Percentiles rank a stretch among this genome's conserved stretches.
phyloP scores from a whole-genome alignment of 92 coral and sea anemone genomes.

The Heliopora coerulea region DNA sequence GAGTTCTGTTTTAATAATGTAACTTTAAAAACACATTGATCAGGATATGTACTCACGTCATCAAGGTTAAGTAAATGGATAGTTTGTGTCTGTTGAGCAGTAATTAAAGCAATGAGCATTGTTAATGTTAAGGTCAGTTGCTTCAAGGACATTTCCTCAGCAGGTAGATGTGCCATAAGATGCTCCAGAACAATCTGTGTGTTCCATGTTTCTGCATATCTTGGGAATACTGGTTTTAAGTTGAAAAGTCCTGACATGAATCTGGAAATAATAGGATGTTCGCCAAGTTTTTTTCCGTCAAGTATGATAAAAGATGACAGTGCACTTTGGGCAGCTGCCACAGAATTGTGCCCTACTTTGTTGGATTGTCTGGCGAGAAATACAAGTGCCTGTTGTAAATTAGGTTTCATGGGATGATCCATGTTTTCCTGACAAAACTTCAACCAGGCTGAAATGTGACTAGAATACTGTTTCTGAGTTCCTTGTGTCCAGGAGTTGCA shows the following conservation, averaged over 20 bases:
- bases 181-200: constrained; percentile 42
- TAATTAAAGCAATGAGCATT: constrained; percentile 50
- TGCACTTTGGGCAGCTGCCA: constrained; percentile 44
- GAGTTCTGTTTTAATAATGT: constrained; percentile 44
- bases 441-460: constrained; percentile 49
- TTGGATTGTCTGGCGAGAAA: constrained; percentile 48
- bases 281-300: constrained; percentile 51
- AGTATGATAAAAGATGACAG: constrained; percentile 45
- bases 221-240: constrained; percentile 46
- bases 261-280: constrained; percentile 51
- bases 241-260: constrained; percentile 57
- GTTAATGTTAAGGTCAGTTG: constrained; percentile 45
- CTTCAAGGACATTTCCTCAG: constrained; percentile 42
- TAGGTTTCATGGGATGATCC: not conserved
- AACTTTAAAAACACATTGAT: constrained; percentile 37
- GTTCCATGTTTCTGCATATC: constrained; percentile 51
- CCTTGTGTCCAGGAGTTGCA: constrained; percentile 52
- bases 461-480: constrained; percentile 52
- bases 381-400: constrained; percentile 9
- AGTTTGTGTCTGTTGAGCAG: constrained; percentile 59
- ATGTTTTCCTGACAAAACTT: too few species aligned
- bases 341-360: constrained; percentile 48
- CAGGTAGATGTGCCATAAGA: constrained; percentile 33
- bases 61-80: constrained; percentile 49
- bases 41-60: constrained; percentile 38